Evolutionary conservation across 2,113 vertebrate genomes (phyloP).

Genomic region (Oophaga pumilio): DNA sequence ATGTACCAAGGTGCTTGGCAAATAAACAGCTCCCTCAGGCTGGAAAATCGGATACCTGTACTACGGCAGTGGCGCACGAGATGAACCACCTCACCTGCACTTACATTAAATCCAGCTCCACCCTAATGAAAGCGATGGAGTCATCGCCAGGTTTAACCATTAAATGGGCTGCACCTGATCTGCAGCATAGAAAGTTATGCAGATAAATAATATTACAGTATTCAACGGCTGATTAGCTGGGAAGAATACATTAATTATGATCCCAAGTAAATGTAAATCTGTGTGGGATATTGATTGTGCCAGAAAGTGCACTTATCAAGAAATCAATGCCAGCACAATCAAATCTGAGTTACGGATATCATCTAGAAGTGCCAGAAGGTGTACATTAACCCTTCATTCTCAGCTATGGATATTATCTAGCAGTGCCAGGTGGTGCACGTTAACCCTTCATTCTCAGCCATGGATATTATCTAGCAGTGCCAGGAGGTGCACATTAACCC

Average conservation of each 20-base stretch:
- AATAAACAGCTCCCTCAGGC: neutral
- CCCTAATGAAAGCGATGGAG: neutral
- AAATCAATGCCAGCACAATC: neutral
- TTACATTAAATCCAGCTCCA: neutral
- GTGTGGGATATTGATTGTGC: neutral
- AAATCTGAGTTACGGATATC: too few species aligned
- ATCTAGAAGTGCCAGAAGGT: too few species aligned
- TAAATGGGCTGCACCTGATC: neutral
- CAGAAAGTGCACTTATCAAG: neutral
- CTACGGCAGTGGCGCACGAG: neutral
- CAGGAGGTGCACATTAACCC: too few species aligned
- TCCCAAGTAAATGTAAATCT: neutral
- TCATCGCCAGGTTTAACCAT: neutral
- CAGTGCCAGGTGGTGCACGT: too few species aligned
- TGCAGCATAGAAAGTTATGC: too few species aligned
- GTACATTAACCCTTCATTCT: too few species aligned
- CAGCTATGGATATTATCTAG: too few species aligned
- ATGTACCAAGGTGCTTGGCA: neutral
- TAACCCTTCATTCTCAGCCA: too few species aligned
- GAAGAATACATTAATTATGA: too few species aligned
- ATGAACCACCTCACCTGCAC: neutral
- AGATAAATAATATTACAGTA: too few species aligned
- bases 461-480: too few species aligned
- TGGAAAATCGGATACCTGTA: conserved; percentile 6
- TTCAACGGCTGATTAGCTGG: too few species aligned